Conservation (phyloP, 2,888 invertebrate species). For the Diloba caeruleocephala region DNA sequence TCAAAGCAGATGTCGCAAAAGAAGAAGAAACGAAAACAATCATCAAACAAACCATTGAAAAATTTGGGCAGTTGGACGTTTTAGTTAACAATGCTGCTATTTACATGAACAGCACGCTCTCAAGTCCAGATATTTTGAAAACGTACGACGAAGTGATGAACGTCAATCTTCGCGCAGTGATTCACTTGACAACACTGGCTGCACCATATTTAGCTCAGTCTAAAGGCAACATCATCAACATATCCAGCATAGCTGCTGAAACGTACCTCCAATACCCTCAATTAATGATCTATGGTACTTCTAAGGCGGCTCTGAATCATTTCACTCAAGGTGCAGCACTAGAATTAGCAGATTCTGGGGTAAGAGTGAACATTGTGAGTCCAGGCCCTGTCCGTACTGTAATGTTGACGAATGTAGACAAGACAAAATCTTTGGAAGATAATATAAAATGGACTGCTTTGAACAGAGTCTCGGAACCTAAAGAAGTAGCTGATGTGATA, state of each 20-base stretch:
- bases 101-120: slow-evolving; percentile 23
- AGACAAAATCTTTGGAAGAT: not conserved
- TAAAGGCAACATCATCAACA: slow-evolving; percentile 53
- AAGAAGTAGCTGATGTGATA: slow-evolving; percentile 61
- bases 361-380: slow-evolving; percentile 92
- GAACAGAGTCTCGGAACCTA: slow-evolving; percentile 62
- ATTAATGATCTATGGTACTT: slow-evolving; percentile 88
- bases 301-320: slow-evolving; percentile 93
- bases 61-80: slow-evolving; percentile 61
- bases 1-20: slow-evolving; percentile 59
- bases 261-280: slow-evolving; percentile 2
- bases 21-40: slow-evolving; percentile 53
- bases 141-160: slow-evolving; percentile 55
- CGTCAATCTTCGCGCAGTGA: slow-evolving; percentile 53
- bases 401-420: slow-evolving; percentile 25
- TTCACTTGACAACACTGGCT: slow-evolving; percentile 53
- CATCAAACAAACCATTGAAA: slow-evolving; percentile 49
- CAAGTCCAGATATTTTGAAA: slow-evolving; percentile 47
- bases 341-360: slow-evolving; percentile 87
- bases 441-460: slow-evolving; percentile 9
- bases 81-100: slow-evolving; percentile 66
- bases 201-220: slow-evolving; percentile 53
- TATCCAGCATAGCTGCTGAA: slow-evolving; percentile 38
- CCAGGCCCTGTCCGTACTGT: slow-evolving; percentile 91
- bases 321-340: slow-evolving; percentile 92